Conservation (phyloP, 2,797 vertebrate species). For the Botia kubotai region DNA sequence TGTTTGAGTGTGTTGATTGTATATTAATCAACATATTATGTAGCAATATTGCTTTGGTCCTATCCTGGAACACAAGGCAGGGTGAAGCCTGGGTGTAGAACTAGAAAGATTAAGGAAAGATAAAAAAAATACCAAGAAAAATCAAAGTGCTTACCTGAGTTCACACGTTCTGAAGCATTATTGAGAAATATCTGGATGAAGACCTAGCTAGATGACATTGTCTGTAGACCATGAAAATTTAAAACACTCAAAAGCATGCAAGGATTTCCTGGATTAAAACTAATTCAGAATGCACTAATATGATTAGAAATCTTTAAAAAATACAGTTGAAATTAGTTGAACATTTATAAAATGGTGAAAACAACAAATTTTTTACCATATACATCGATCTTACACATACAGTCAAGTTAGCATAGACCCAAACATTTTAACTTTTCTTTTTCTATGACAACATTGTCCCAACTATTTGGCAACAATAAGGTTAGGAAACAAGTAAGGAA, state of each 20-base stretch:
- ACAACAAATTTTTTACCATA: neutral
- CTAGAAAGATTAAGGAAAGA: neutral
- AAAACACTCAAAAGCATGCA: constrained; percentile 15
- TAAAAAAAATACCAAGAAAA: neutral
- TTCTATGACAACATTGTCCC: no score
- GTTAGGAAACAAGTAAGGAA: neutral
- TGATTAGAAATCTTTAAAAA: neutral
- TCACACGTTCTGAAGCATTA: constrained; percentile 4
- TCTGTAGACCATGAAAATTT: constrained; percentile 21
- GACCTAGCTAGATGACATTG: constrained; percentile 19
- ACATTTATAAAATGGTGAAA: neutral
- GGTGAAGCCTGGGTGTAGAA: neutral
- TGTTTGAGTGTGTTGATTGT: no score
- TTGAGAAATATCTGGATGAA: constrained; percentile 11
- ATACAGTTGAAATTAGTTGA: neutral
- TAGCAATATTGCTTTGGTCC: no score
- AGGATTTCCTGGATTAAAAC: constrained; percentile 8
- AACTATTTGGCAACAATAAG: no score
- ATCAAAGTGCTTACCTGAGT: neutral
- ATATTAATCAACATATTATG: no score
- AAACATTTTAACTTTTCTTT: neutral
- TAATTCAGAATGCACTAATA: neutral
- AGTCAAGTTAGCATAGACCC: neutral
- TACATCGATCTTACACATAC: neutral
- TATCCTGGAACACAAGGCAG: neutral